A percentile compares a stretch with the other conserved stretches of the same genome.
Evolutionary conservation across 1,140 invertebrate species (phyloP).

Genomic region (Alviniconcha marisindica): DNA sequence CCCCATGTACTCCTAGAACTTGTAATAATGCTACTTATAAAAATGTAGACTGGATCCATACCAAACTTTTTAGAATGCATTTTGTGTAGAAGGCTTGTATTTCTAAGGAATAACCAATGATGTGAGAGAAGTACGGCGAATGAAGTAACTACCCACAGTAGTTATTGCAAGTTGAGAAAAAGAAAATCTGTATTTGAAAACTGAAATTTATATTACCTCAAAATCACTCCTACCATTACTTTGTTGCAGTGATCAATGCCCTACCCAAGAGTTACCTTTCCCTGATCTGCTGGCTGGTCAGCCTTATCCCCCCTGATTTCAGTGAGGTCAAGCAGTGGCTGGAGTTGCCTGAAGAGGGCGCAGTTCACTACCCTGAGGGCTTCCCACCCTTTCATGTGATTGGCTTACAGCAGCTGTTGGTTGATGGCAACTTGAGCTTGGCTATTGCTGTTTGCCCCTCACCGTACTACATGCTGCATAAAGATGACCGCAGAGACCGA

Average conservation of each 20-base stretch:
- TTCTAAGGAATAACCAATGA: no score
- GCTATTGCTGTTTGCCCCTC: conserved; percentile 65
- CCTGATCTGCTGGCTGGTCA: conserved; percentile 70
- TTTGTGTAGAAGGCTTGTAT: no score
- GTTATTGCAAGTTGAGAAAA: no score
- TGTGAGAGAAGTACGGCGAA: no score
- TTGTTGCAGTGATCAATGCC: conserved; percentile 56
- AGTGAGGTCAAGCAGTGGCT: conserved; percentile 50
- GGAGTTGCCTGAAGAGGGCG: conserved; percentile 17
- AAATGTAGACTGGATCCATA: no score
- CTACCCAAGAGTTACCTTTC: conserved; percentile 71
- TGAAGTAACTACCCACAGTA: no score
- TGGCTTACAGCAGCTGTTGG: conserved; percentile 70
- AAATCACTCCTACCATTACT: no score
- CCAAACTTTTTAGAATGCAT: no score
- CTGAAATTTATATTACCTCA: no score
- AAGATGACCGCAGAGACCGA: conserved; percentile 18
- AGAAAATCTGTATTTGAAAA: no score
- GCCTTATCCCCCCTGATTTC: conserved; percentile 69
- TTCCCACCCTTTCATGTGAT: conserved; percentile 69
- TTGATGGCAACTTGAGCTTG: conserved; percentile 68
- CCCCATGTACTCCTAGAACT: no score
- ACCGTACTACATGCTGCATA: background rate
- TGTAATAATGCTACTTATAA: no score
- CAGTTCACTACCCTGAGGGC: background rate